Conservation (phyloP, 2,113 vertebrate species). For the Pandion haliaetus region DNA sequence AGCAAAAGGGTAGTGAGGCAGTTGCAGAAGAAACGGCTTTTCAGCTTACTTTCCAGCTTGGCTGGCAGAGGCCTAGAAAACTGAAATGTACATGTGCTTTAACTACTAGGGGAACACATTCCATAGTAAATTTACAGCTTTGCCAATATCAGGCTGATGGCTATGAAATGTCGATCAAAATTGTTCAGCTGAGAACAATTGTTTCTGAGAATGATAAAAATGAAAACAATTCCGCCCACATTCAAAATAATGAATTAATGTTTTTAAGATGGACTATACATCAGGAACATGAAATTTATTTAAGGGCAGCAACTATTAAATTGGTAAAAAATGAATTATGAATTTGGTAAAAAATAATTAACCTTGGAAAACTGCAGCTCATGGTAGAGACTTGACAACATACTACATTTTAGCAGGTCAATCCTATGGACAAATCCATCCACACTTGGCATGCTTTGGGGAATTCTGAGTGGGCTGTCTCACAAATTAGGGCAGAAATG, state of each 20-base stretch:
- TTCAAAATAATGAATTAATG: background rate
- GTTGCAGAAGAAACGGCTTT: background rate
- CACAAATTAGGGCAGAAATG: background rate
- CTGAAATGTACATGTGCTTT: rapidly evolving
- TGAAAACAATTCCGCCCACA: background rate
- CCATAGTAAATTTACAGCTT: background rate
- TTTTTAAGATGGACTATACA: background rate
- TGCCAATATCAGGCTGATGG: background rate
- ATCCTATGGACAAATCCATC: background rate
- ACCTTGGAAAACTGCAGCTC: background rate
- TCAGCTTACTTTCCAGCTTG: background rate
- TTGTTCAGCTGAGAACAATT: background rate
- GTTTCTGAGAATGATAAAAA: background rate
- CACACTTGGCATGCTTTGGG: background rate
- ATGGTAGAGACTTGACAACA: background rate
- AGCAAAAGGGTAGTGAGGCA: background rate
- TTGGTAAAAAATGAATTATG: background rate
- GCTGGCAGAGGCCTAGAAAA: background rate
- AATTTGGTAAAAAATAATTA: background rate
- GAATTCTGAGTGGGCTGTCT: background rate
- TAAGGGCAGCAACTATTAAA: background rate
- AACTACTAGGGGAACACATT: background rate
- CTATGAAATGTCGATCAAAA: background rate
- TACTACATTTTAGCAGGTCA: background rate
- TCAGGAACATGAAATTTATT: background rate